Evolutionary conservation across 1,140 invertebrate species (phyloP).

Genomic region (Cephus cinctus): DNA sequence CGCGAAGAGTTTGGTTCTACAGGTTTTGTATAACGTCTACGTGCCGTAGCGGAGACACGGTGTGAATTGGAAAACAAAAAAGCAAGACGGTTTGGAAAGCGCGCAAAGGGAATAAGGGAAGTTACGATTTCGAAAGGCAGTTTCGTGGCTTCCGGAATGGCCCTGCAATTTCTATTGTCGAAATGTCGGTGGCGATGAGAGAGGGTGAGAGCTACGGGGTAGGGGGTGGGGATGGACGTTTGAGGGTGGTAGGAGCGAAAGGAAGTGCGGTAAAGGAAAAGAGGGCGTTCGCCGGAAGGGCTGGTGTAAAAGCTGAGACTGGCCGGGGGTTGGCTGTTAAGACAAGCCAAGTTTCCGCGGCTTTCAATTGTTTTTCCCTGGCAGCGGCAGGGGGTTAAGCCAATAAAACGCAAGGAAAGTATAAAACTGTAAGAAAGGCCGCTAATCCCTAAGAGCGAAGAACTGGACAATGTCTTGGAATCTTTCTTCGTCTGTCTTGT

Average conservation of each 20-base stretch:
- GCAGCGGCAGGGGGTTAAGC: slow-evolving; percentile 10
- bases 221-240: too few relatives aligned
- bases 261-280: not conserved
- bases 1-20: too few relatives aligned
- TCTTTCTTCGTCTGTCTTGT: too few relatives aligned
- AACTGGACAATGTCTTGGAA: slow-evolving; percentile 10
- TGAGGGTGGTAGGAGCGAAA: too few relatives aligned
- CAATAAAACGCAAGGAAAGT: slow-evolving; percentile 22
- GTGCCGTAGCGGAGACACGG: too few relatives aligned
- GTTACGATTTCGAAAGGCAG: slow-evolving; percentile 5
- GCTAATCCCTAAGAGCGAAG: slow-evolving; percentile 14
- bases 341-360: slow-evolving; percentile 32
- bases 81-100: too few relatives aligned
- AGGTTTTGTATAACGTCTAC: too few relatives aligned
- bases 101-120: too few relatives aligned
- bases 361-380: slow-evolving; percentile 32
- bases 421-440: slow-evolving; percentile 15
- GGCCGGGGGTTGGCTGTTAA: slow-evolving; percentile 20
- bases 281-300: not conserved
- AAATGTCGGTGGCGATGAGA: too few relatives aligned
- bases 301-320: slow-evolving; percentile 21
- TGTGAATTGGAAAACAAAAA: too few relatives aligned
- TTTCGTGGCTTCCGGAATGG: not conserved
- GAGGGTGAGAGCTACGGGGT: too few relatives aligned
- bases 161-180: slow-evolving; percentile 35